phyloP scores from a whole-genome alignment of 2,888 invertebrate genomes.

The Dilophus febrilis region DNA sequence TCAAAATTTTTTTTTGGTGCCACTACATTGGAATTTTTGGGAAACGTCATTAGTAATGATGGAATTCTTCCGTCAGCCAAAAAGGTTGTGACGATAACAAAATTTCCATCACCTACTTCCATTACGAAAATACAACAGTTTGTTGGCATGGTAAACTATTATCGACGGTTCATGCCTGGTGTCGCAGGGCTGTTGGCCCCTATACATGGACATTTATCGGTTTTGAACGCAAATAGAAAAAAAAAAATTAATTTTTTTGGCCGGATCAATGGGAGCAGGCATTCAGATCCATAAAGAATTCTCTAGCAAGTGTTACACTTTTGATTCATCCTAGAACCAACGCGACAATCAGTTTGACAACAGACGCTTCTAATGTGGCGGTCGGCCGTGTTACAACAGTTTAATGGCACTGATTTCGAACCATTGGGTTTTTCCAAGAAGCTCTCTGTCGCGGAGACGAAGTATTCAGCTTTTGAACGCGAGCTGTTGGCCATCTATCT shows the following conservation, averaged over 20 bases:
- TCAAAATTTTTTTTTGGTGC: neutral
- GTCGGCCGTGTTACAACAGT: neutral
- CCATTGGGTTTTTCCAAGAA: no score
- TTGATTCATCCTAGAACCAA: neutral
- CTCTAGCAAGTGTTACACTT: neutral
- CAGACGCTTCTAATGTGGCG: neutral
- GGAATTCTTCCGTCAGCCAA: neutral
- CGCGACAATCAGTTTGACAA: no score
- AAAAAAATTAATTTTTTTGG: neutral
- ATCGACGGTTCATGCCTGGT: neutral
- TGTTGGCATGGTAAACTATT: neutral
- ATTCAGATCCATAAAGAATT: neutral
- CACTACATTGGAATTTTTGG: neutral
- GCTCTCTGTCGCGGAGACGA: no score
- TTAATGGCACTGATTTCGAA: no score
- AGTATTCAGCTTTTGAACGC: no score
- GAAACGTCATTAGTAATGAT: no score
- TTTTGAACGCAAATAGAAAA: neutral
- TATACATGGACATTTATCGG: neutral
- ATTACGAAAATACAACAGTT: slow-evolving; percentile 3
- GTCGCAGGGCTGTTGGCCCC: neutral
- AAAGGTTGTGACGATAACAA: neutral
- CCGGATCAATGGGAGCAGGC: neutral
- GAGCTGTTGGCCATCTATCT: slow-evolving; percentile 4
- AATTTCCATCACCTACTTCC: slow-evolving; percentile 1